Conservation (phyloP, 2,888 invertebrate species). For the Drepana falcataria region DNA sequence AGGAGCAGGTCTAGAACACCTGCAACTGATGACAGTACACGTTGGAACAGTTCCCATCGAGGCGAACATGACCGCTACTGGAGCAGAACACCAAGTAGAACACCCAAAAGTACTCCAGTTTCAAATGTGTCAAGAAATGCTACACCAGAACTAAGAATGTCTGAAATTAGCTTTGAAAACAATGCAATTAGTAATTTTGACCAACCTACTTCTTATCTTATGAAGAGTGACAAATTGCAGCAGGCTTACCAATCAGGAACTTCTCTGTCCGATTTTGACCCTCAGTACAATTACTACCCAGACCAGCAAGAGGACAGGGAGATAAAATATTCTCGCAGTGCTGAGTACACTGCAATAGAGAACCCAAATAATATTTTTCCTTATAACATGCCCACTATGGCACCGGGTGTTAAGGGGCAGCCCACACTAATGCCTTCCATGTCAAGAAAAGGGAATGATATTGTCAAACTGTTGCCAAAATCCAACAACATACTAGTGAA, state of each 20-base stretch:
- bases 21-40: conserved; percentile 49
- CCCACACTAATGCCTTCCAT: conserved; percentile 32
- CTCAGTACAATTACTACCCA: conserved; percentile 51
- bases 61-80: conserved; percentile 64
- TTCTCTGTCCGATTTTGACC: conserved; percentile 49
- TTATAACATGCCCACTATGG: conserved; percentile 42
- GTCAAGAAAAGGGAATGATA: conserved; percentile 44
- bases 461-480: conserved; percentile 58
- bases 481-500: conserved; percentile 63
- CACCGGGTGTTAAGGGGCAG: conserved; percentile 39
- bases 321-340: conserved; percentile 65
- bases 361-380: conserved; percentile 43
- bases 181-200: conserved; percentile 29
- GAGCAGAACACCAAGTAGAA: conserved; percentile 26
- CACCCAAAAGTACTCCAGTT: conserved; percentile 44
- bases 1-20: conserved; percentile 63
- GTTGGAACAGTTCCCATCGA: conserved; percentile 50
- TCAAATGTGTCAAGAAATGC: conserved; percentile 45
- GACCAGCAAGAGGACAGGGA: conserved; percentile 65
- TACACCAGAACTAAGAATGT: conserved; percentile 54
- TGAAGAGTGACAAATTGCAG: conserved; percentile 56
- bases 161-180: conserved; percentile 55
- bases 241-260: conserved; percentile 40
- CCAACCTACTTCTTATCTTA: conserved; percentile 40
- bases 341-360: conserved; percentile 57